These are phyloP conservation scores for Pegoplata infirma DNA, from an alignment of 2,888 invertebrate genomes.

Conservation along the genomic window DNA sequence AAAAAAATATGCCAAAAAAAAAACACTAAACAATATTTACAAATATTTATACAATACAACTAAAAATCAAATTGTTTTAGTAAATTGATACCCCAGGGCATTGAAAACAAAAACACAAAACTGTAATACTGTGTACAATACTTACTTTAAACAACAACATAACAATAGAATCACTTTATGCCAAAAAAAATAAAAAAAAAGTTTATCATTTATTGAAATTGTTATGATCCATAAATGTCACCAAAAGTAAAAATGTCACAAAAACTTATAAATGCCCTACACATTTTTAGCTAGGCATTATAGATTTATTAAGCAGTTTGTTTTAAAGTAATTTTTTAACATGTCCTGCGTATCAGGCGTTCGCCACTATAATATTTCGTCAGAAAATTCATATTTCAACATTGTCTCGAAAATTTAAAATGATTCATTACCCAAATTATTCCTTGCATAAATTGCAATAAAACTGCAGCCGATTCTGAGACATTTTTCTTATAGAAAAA, in stretches of 20 bases:
- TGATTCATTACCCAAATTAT: too few species aligned
- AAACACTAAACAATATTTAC: slow-evolving; percentile 15
- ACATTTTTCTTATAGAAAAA: too few species aligned
- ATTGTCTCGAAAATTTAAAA: too few species aligned
- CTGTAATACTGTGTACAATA: background rate
- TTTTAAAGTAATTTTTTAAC: too few species aligned
- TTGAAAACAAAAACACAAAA: slow-evolving; percentile 39
- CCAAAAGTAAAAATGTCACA: slow-evolving; percentile 64
- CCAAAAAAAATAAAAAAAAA: too few species aligned
- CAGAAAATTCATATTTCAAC: too few species aligned
- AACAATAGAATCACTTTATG: slow-evolving; percentile 58
- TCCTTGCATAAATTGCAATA: too few species aligned
- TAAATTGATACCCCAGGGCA: slow-evolving; percentile 77
- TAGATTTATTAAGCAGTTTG: background rate
- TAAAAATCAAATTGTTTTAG: slow-evolving; percentile 60
- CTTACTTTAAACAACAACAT: too few species aligned
- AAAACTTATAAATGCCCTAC: slow-evolving; percentile 16
- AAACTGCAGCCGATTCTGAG: too few species aligned
- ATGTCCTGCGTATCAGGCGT: too few species aligned
- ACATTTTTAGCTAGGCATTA: background rate
- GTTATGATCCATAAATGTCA: slow-evolving; percentile 78
- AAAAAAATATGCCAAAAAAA: slow-evolving; percentile 25
- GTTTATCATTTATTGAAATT: slow-evolving; percentile 69
- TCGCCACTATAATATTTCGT: too few species aligned
- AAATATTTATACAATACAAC: slow-evolving; percentile 30